phyloP scores from a whole-genome alignment of 2,113 vertebrate genomes.

The Otis tarda region DNA sequence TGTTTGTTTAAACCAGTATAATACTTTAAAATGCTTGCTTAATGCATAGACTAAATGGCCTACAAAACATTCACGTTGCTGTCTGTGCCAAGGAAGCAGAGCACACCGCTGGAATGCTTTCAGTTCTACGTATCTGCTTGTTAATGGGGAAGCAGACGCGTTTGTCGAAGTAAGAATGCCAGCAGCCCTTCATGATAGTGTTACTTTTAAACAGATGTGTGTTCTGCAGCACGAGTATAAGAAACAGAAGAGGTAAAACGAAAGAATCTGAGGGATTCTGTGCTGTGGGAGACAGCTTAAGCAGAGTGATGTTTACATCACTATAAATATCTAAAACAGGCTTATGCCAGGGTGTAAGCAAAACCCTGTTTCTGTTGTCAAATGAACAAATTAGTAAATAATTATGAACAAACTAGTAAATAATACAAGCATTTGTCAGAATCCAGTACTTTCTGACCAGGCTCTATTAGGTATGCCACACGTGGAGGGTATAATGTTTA shows the following conservation, averaged over 20 bases:
- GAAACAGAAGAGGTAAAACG: not conserved
- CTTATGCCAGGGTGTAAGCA: not conserved
- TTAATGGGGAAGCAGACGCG: not conserved
- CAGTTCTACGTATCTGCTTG: not conserved
- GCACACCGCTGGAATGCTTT: not conserved
- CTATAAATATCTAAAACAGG: not conserved
- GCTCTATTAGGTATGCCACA: not conserved
- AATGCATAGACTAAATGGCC: not conserved
- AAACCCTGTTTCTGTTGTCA: not conserved
- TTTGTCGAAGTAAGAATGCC: not conserved
- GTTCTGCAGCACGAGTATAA: not conserved
- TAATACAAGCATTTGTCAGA: not conserved
- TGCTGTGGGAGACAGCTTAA: not conserved
- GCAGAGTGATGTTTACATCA: not conserved
- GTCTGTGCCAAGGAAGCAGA: not conserved
- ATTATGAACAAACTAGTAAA: not conserved
- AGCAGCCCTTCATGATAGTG: not conserved
- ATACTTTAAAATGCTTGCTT: not conserved
- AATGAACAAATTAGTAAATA: not conserved
- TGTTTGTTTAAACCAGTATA: slow-evolving; percentile 20
- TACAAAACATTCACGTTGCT: not conserved
- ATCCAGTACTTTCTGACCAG: not conserved
- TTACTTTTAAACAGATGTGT: not conserved
- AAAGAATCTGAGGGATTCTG: not conserved
- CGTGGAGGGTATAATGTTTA: not conserved